Evolutionary conservation across 2,888 invertebrate species (phyloP).

Genomic region (Mayetiola destructor): DNA sequence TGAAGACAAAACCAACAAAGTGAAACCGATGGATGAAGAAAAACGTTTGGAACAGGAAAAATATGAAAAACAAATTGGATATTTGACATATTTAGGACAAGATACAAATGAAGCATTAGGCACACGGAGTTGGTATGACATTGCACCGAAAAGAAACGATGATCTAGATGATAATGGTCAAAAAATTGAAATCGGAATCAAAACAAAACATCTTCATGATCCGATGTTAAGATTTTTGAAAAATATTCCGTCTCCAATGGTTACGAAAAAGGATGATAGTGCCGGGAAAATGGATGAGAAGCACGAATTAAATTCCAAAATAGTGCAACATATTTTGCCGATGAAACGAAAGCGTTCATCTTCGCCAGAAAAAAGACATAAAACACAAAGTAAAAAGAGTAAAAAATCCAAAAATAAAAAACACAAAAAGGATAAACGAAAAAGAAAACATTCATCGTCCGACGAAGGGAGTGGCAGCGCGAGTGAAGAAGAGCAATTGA

Average conservation of each 20-base stretch:
- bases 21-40: slow-evolving; percentile 71
- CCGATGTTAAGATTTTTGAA: slow-evolving; percentile 52
- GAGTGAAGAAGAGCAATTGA: slow-evolving; percentile 23
- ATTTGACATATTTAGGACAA: slow-evolving; percentile 89
- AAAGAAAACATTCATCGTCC: slow-evolving; percentile 16
- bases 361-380: slow-evolving; percentile 16
- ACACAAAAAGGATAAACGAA: slow-evolving; percentile 15
- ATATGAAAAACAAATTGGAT: slow-evolving; percentile 95
- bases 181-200: slow-evolving; percentile 47
- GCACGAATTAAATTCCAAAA: neutral
- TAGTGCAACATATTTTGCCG: neutral
- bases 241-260: slow-evolving; percentile 18
- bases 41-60: slow-evolving; percentile 84
- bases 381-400: slow-evolving; percentile 21
- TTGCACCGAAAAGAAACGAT: slow-evolving; percentile 43
- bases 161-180: slow-evolving; percentile 30
- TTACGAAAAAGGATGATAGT: too few species aligned
- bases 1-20: slow-evolving; percentile 53
- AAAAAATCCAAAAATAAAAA: slow-evolving; percentile 18
- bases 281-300: too few species aligned
- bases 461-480: slow-evolving; percentile 15
- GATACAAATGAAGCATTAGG: slow-evolving; percentile 76
- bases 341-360: neutral
- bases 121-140: slow-evolving; percentile 79
- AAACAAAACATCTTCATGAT: slow-evolving; percentile 54